Evolutionary conservation across 2,888 invertebrate species (phyloP).

Genomic region (Pinctada fucata): DNA sequence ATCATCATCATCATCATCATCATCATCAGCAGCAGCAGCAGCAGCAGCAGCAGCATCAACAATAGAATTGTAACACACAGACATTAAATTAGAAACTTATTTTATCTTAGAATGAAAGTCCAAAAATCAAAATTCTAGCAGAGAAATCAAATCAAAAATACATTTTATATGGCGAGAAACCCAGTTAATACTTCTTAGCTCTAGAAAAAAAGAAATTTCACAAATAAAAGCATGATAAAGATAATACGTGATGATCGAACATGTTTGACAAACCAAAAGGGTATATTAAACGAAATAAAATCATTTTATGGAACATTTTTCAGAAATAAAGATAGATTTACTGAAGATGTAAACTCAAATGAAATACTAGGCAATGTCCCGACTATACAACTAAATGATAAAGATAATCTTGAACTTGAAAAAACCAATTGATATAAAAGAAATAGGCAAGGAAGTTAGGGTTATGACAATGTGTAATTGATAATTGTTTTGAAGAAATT

Average conservation of each 20-base stretch:
- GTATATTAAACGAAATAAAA: neutral
- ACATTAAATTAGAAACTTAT: too few species aligned
- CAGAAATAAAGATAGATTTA: neutral
- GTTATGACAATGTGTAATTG: too few species aligned
- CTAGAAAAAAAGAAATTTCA: conserved; percentile 8
- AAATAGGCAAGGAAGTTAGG: conserved; percentile 8
- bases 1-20: too few species aligned
- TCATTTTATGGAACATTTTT: neutral
- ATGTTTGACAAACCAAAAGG: neutral
- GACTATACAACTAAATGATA: neutral
- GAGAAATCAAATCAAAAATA: too few species aligned
- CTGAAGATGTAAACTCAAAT: neutral
- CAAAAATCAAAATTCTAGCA: too few species aligned
- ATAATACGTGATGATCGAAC: neutral
- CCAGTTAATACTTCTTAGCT: neutral
- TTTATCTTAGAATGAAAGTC: too few species aligned
- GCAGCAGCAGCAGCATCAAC: too few species aligned
- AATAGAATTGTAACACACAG: too few species aligned
- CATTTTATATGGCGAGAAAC: neutral
- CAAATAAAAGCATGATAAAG: conserved; percentile 6
- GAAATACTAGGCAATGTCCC: conserved; percentile 6
- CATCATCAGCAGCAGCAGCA: too few species aligned
- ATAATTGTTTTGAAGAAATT: too few species aligned
- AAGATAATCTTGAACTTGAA: conserved; percentile 4
- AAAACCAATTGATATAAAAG: neutral